A percentile compares a stretch with the other conserved stretches of the same genome.
These are phyloP conservation scores for Hycleus cichorii DNA, from an alignment of 1,140 invertebrate genomes.

Conservation along the genomic window DNA sequence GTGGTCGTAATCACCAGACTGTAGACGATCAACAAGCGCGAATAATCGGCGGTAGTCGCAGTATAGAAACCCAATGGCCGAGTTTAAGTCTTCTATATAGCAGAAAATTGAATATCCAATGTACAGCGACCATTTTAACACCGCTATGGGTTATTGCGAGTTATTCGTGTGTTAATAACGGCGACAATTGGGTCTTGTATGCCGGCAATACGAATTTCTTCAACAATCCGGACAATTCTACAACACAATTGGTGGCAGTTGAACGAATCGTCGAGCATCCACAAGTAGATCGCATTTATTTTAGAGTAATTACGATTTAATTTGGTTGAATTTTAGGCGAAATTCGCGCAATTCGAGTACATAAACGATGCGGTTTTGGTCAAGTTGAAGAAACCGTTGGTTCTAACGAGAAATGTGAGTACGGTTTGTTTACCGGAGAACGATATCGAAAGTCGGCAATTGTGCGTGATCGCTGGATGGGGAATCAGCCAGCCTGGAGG, in stretches of 20 bases:
- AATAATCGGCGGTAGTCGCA: slow-evolving; percentile 45
- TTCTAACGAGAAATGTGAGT: slow-evolving; percentile 47
- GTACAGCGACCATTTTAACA: slow-evolving; percentile 52
- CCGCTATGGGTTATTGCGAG: slow-evolving; percentile 52
- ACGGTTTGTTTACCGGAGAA: slow-evolving; percentile 50
- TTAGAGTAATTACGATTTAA: neutral
- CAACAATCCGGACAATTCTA: slow-evolving; percentile 28
- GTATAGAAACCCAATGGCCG: slow-evolving; percentile 45
- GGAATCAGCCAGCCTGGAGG: slow-evolving; percentile 46
- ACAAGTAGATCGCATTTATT: slow-evolving; percentile 24
- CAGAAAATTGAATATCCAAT: slow-evolving; percentile 45
- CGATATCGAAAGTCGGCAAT: slow-evolving; percentile 45
- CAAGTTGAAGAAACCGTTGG: slow-evolving; percentile 46
- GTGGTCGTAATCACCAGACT: slow-evolving; percentile 41
- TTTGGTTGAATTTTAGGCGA: slow-evolving; percentile 41
- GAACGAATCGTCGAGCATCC: slow-evolving; percentile 49
- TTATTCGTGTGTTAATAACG: slow-evolving; percentile 44
- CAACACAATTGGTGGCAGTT: slow-evolving; percentile 36
- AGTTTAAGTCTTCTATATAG: slow-evolving; percentile 50
- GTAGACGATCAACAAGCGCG: slow-evolving; percentile 39
- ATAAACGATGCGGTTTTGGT: slow-evolving; percentile 52
- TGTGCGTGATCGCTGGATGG: slow-evolving; percentile 56
- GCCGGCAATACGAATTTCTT: slow-evolving; percentile 42
- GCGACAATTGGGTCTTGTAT: slow-evolving; percentile 41
- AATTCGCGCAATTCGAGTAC: slow-evolving; percentile 54